Evolutionary conservation across 2,888 invertebrate species (phyloP), one percentile per base, ranked within the genome.

Genomic region (Thereva nobilitata): DNA sequence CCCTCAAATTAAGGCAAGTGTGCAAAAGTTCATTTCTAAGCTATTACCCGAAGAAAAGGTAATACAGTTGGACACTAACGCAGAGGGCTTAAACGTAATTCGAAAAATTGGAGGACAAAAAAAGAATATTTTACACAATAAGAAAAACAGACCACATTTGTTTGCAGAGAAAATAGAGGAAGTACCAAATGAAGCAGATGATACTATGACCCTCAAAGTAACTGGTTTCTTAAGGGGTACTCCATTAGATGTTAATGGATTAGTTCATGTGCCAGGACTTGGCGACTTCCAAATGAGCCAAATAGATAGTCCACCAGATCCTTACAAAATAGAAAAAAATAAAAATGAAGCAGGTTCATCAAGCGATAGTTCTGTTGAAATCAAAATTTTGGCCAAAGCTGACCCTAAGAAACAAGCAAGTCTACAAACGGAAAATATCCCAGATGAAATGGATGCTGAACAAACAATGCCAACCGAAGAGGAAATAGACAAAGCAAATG

Each of bases 391-490:
- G 64, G 77, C 79, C 41, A 84, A 83, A 80, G 86, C 87, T 23
- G 87, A 92, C 80, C 86, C 88, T 1, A 74, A 75, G 0, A 86
- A 87, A 75, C 92, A 92, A 81, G 90, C 89, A 75, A 86, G 89
- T 63, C 83, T 97, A 45, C 85, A 88, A 67, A 84, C 86, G 37
- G 96, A 95, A 82, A 92, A 92, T 80, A 82, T 88, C 63, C 90
- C 91, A 1, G 93, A 97, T 83, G 90, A 90, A 5, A 92, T 97
- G 93, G 92, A 95, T 77, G 94, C 91, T 1, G 97, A 97, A 78
- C 97, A 97, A 81, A 97, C 96, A 0, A 97, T 95, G 95, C 97
- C 97, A 0, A 95, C 95, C 10, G 90, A 91, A 71, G 94, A 96
- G 76, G 96, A 97, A 82, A 86, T 95, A 70, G 86, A 86, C 70